Percentiles rank a stretch among this genome's conserved stretches.
Conservation (phyloP, 1,140 invertebrate species). For the Drosophila busckii region DNA sequence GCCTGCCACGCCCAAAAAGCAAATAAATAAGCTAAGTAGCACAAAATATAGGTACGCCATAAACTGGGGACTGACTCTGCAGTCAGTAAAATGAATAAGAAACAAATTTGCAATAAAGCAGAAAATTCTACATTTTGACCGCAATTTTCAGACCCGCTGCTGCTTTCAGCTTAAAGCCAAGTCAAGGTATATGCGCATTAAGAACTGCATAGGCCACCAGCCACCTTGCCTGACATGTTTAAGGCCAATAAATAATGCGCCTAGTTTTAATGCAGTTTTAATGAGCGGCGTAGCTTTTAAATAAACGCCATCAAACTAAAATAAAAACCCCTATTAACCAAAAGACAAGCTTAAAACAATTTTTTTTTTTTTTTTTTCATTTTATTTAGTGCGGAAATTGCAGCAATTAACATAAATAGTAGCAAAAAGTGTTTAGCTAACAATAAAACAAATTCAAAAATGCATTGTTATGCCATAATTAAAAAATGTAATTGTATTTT, state of each 20-base stretch:
- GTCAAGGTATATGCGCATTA: background rate
- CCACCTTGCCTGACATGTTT: slow-evolving; percentile 32
- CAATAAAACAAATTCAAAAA: slow-evolving; percentile 10
- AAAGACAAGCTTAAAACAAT: background rate
- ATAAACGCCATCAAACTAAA: slow-evolving; percentile 20
- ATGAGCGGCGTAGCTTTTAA: slow-evolving; percentile 31
- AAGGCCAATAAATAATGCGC: slow-evolving; percentile 51
- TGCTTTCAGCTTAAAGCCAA: no score
- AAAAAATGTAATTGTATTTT: slow-evolving; percentile 13
- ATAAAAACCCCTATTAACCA: slow-evolving; percentile 22
- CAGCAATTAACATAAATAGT: slow-evolving; percentile 51
- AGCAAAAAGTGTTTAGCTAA: slow-evolving; percentile 7
- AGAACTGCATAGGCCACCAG: slow-evolving; percentile 4
- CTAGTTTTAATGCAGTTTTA: slow-evolving; percentile 49
- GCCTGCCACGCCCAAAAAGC: background rate
- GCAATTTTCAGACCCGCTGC: no score
- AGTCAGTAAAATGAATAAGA: no score
- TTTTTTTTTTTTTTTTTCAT: slow-evolving; percentile 7
- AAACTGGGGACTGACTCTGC: no score
- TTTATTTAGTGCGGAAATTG: slow-evolving; percentile 41
- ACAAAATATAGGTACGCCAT: no score
- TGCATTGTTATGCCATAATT: slow-evolving; percentile 34
- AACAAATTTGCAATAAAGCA: no score
- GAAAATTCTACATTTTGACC: no score
- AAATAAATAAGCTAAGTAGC: no score